phyloP scores from a whole-genome alignment of 2,113 vertebrate species.

The Cochlearius cochlearius region DNA sequence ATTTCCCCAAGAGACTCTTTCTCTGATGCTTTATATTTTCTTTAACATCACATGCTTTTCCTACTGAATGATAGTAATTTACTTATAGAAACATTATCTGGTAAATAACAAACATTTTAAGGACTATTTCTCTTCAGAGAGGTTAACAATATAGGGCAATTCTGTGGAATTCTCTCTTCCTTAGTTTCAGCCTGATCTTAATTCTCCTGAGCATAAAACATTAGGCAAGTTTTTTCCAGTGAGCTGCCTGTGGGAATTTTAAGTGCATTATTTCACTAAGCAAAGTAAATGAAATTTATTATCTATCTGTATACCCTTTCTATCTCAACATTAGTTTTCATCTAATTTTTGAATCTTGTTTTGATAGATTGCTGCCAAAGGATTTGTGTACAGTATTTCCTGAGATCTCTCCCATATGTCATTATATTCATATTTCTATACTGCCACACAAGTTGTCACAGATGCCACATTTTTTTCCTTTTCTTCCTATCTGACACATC shows the following conservation, averaged over 20 bases:
- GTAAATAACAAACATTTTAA: not conserved
- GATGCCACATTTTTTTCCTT: not conserved
- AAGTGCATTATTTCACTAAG: not conserved
- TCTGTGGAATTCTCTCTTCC: not conserved
- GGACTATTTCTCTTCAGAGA: not conserved
- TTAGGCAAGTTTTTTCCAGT: not conserved
- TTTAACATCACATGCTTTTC: not conserved
- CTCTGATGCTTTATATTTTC: not conserved
- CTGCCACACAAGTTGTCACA: not conserved
- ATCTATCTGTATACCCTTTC: not conserved
- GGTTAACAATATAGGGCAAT: not conserved
- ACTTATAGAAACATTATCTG: not conserved
- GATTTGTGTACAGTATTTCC: not conserved
- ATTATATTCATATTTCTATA: not conserved
- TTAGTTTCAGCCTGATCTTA: not conserved
- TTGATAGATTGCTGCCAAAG: not conserved
- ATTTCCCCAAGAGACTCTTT: not conserved
- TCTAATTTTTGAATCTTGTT: not conserved
- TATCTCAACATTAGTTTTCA: not conserved
- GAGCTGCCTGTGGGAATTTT: not conserved
- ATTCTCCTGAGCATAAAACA: not conserved
- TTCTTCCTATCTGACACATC: not conserved
- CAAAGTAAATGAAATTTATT: not conserved
- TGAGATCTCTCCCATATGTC: not conserved
- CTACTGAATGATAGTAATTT: not conserved